A percentile compares a stretch with the other conserved stretches of the same genome.
Conservation (phyloP, 2,113 vertebrate genomes). For the Notothenia coriiceps region DNA sequence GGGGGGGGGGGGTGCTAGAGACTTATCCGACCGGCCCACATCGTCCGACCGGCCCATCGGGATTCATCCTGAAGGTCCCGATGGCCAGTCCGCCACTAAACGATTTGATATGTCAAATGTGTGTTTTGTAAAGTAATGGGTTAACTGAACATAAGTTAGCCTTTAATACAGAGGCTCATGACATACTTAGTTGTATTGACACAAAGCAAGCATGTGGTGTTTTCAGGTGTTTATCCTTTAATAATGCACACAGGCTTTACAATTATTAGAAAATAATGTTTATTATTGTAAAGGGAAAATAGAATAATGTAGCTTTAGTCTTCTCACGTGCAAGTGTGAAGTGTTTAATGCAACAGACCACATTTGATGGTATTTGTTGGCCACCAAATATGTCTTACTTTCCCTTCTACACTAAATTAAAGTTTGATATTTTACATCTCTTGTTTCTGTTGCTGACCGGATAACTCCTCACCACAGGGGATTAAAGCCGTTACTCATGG, state of each 20-base stretch:
- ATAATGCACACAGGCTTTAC: background rate
- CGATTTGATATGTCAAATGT: too few species aligned
- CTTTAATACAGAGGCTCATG: background rate
- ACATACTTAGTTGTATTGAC: background rate
- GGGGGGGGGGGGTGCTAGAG: too few species aligned
- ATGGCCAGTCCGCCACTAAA: too few species aligned
- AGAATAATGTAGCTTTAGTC: background rate
- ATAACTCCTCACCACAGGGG: too few species aligned
- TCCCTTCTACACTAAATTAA: background rate
- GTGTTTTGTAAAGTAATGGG: too few species aligned
- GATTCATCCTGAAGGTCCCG: too few species aligned
- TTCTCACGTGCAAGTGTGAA: background rate
- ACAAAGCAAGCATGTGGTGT: background rate
- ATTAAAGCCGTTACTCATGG: too few species aligned
- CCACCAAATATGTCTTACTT: background rate
- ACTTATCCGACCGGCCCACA: too few species aligned
- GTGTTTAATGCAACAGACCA: too few species aligned
- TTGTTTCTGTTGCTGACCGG: too few species aligned
- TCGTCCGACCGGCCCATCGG: too few species aligned
- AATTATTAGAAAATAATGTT: background rate
- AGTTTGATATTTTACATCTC: background rate
- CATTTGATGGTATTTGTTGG: background rate
- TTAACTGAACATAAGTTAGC: background rate
- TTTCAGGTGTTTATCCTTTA: background rate
- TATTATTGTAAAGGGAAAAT: background rate